phyloP scores from a whole-genome alignment of 1,140 invertebrate species.

The Euschistus heros region DNA sequence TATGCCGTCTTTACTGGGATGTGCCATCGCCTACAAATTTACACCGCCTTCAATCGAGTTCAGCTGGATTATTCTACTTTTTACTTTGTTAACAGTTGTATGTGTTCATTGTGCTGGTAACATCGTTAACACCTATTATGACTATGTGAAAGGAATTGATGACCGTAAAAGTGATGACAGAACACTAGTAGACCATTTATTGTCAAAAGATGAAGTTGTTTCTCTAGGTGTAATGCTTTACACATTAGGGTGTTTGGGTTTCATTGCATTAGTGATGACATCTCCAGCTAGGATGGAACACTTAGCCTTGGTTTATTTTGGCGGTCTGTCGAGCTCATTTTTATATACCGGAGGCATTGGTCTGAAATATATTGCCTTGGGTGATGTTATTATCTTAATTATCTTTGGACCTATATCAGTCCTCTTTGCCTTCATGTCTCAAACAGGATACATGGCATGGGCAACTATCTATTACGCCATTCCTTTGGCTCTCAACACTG shows the following conservation, averaged over 20 bases:
- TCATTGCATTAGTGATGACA: conserved; percentile 63
- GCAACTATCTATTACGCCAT: conserved; percentile 84
- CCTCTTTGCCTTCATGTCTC: conserved; percentile 85
- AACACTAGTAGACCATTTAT: conserved; percentile 81
- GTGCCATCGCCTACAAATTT: conserved; percentile 71
- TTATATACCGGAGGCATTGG: conserved; percentile 58
- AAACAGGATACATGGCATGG: conserved; percentile 77
- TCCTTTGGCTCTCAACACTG: conserved; percentile 85
- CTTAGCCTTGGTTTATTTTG: conserved; percentile 86
- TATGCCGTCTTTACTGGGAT: conserved; percentile 78
- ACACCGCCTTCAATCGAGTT: conserved; percentile 52
- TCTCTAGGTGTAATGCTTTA: conserved; percentile 72
- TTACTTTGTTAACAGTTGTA: conserved; percentile 73
- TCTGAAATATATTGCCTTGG: conserved; percentile 50
- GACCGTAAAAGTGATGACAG: conserved; percentile 84
- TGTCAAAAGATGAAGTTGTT: conserved; percentile 75
- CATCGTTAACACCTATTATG: conserved; percentile 93
- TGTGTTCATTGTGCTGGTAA: conserved; percentile 92
- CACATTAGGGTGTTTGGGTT: conserved; percentile 75
- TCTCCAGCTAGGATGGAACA: conserved; percentile 90
- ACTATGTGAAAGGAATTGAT: conserved; percentile 88
- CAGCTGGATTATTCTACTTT: conserved; percentile 61
- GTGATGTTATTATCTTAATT: conserved; percentile 64
- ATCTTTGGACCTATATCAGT: conserved; percentile 91
- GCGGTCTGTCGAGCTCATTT: conserved; percentile 90